Evolutionary conservation across 2,113 vertebrate species (phyloP).

Genomic region (Clarias gariepinus): DNA sequence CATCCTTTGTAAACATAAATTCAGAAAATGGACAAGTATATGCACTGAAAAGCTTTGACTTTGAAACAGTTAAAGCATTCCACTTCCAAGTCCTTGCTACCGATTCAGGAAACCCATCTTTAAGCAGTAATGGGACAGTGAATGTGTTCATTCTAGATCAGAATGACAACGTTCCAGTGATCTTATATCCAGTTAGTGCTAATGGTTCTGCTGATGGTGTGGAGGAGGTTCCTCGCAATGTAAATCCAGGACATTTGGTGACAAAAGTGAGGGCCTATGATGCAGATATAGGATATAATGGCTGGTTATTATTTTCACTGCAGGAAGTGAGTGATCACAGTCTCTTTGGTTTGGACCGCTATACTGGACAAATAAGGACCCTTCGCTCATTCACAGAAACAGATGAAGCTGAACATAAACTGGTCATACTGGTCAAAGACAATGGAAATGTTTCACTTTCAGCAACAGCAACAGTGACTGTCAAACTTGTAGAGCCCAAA

Average conservation of each 20-base stretch:
- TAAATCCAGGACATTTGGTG: conserved; percentile 53
- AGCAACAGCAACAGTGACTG: conserved; percentile 50
- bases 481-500: conserved; percentile 55
- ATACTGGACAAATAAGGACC: conserved; percentile 59
- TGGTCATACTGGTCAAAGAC: conserved; percentile 58
- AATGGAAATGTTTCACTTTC: conserved; percentile 54
- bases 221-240: conserved; percentile 54
- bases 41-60: conserved; percentile 63
- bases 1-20: conserved; percentile 64
- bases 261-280: conserved; percentile 57
- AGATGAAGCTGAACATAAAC: conserved; percentile 55
- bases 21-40: conserved; percentile 62
- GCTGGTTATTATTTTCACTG: conserved; percentile 57
- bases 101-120: conserved; percentile 52
- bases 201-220: conserved; percentile 54
- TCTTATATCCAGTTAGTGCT: conserved; percentile 48
- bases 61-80: conserved; percentile 59
- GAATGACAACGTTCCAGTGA: conserved; percentile 61
- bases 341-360: conserved; percentile 58
- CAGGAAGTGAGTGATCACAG: conserved; percentile 55
- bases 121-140: conserved; percentile 56
- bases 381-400: conserved; percentile 55
- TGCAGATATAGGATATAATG: conserved; percentile 57
- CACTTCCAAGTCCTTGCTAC: conserved; percentile 54
- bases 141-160: conserved; percentile 59